These are phyloP conservation scores for Fragum fragum DNA, from an alignment of 2,888 invertebrate genomes.

Conservation along the genomic window DNA sequence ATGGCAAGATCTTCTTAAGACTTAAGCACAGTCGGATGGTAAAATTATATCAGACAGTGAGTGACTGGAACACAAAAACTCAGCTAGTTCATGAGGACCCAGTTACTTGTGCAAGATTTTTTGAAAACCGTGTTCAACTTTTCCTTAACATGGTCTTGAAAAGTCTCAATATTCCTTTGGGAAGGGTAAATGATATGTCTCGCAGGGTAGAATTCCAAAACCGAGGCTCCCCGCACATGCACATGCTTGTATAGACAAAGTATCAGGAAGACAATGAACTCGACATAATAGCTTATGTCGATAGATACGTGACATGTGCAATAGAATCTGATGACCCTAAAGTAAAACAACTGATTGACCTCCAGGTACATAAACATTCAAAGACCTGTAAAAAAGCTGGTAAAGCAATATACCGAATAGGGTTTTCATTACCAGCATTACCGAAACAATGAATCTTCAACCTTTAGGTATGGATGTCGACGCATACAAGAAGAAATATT, in stretches of 20 bases:
- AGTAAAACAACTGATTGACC: slow-evolving; percentile 19
- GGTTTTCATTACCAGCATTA: slow-evolving; percentile 55
- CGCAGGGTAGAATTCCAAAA: slow-evolving; percentile 23
- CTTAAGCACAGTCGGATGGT: not conserved
- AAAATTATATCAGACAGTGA: not conserved
- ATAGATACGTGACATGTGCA: slow-evolving; percentile 37
- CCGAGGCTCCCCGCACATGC: slow-evolving; percentile 34
- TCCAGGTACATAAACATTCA: slow-evolving; percentile 56
- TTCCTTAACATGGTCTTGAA: slow-evolving; percentile 17
- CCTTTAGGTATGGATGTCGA: slow-evolving; percentile 38
- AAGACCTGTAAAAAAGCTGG: slow-evolving; percentile 40
- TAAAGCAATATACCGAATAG: slow-evolving; percentile 44
- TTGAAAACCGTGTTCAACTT: slow-evolving; percentile 9
- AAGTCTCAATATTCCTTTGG: not conserved
- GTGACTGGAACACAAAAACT: not conserved
- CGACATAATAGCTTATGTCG: slow-evolving; percentile 22
- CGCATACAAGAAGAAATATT: not conserved
- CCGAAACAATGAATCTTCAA: slow-evolving; percentile 44
- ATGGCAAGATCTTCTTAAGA: not conserved
- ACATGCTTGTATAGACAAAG: slow-evolving; percentile 32
- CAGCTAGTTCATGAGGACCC: slow-evolving; percentile 29
- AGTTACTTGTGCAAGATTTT: slow-evolving; percentile 37
- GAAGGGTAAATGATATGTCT: slow-evolving; percentile 7
- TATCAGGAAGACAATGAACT: not conserved
- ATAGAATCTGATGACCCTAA: slow-evolving; percentile 18